Conservation (phyloP, 2,113 vertebrate genomes). For the Sphyrna mokarran region DNA sequence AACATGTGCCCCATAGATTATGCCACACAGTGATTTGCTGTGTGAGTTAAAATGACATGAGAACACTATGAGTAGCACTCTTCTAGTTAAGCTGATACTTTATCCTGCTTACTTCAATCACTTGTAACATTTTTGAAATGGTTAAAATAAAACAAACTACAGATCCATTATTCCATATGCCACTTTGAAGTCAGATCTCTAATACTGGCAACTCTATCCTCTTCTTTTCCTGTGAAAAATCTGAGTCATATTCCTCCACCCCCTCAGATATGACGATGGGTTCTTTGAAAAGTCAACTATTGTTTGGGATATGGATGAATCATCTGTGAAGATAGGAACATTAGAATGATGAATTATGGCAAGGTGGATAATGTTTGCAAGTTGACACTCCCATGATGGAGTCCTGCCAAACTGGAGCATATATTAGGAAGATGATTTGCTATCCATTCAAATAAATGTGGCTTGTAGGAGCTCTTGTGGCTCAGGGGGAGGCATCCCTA, state of each 20-base stretch:
- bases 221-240: neutral
- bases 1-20: neutral
- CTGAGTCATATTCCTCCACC: conserved; percentile 24
- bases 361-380: neutral
- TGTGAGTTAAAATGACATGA: neutral
- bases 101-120: neutral
- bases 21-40: neutral
- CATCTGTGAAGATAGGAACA: neutral
- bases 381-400: neutral
- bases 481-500: no score
- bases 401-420: neutral
- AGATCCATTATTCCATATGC: neutral
- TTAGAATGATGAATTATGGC: neutral
- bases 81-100: neutral
- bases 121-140: neutral
- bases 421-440: neutral
- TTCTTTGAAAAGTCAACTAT: conserved; percentile 24
- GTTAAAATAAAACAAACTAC: neutral
- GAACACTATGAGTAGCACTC: neutral
- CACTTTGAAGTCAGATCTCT: neutral
- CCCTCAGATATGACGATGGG: neutral
- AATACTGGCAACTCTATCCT: neutral
- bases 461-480: neutral
- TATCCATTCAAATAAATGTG: neutral
- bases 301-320: neutral